phyloP scores from a whole-genome alignment of 2,113 vertebrate genomes.

The Dolichallabes microphthalmus region DNA sequence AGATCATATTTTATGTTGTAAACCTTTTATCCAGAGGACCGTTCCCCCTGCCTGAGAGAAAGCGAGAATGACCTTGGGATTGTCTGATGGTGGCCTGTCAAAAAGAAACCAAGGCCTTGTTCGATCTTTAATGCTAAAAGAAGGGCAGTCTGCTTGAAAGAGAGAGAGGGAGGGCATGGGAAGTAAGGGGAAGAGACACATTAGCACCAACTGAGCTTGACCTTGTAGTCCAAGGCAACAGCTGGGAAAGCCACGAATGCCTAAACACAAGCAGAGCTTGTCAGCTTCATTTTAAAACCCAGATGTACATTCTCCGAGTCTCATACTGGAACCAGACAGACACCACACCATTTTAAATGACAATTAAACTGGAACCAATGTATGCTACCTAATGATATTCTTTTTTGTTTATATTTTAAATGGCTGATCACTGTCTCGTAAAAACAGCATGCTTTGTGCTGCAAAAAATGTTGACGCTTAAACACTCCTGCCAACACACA shows the following conservation, averaged over 20 bases:
- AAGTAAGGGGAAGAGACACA: neutral
- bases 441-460: neutral
- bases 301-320: conserved; percentile 24
- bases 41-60: neutral
- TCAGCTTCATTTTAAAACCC: conserved; percentile 39
- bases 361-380: neutral
- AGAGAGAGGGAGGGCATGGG: neutral
- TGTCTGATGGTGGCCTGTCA: neutral
- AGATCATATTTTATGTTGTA: neutral
- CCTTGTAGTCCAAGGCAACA: conserved; percentile 42
- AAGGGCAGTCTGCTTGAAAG: neutral
- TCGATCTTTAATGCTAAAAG: conserved; percentile 7
- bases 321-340: neutral
- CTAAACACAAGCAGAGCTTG: conserved; percentile 1
- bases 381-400: neutral
- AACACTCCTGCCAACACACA: neutral
- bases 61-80: neutral
- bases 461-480: neutral
- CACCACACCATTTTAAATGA: neutral
- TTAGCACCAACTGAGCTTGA: conserved; percentile 13
- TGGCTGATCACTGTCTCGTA: neutral
- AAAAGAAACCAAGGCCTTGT: neutral
- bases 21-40: neutral
- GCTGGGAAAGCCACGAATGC: conserved; percentile 32
- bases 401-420: neutral